These are phyloP conservation scores for Steatornis caripensis DNA, from an alignment of 2,113 vertebrate genomes.

Conservation along the genomic window DNA sequence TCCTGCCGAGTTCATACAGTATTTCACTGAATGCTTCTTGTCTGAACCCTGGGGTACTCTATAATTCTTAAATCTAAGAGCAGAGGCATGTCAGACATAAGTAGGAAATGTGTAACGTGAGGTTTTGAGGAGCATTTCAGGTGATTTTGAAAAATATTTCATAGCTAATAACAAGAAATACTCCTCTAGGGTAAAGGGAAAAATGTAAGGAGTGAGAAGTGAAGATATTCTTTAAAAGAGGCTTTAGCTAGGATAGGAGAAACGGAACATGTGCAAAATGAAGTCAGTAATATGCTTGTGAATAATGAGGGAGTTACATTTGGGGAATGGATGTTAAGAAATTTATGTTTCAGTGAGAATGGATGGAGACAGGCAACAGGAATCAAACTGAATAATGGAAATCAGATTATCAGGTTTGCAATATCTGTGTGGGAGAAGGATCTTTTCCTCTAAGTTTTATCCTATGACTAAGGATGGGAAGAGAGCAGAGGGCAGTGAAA, in stretches of 20 bases:
- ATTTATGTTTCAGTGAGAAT: not conserved
- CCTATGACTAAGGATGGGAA: not conserved
- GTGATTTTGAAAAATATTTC: constrained; percentile 13
- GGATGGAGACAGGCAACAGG: not conserved
- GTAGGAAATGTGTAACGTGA: not conserved
- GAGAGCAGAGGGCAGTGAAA: not conserved
- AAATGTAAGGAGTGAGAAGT: not conserved
- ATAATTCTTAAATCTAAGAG: not conserved
- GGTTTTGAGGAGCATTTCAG: not conserved
- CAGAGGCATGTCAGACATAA: not conserved
- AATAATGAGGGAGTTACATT: constrained; percentile 1
- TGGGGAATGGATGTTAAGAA: constrained; percentile 1
- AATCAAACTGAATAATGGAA: constrained; percentile 21
- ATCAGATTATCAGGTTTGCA: not conserved
- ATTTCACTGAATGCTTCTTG: not conserved
- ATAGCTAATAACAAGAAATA: constrained; percentile 15
- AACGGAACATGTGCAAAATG: not conserved
- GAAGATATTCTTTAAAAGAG: not conserved
- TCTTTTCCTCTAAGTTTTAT: not conserved
- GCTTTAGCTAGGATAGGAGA: not conserved
- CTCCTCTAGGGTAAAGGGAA: not conserved
- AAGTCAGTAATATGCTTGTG: not conserved
- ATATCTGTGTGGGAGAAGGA: not conserved
- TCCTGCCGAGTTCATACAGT: not conserved
- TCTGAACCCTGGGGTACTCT: not conserved